Conservation (phyloP, 2,888 invertebrate genomes). For the Mesorhabditis spiculigera region DNA sequence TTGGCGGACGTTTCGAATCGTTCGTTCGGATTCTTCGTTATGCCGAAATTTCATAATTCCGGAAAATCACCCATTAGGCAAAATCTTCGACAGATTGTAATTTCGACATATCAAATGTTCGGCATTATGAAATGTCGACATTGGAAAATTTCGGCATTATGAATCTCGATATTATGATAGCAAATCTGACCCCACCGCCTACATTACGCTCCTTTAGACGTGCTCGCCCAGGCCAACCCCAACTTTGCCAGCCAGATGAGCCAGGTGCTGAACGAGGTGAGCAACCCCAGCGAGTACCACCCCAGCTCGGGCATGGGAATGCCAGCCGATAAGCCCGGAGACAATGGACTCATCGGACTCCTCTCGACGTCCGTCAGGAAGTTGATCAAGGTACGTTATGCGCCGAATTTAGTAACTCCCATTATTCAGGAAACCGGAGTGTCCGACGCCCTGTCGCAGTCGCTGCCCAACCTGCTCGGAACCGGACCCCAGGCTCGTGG, state of each 20-base stretch:
- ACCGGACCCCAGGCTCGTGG: background rate
- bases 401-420: background rate
- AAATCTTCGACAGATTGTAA: no score
- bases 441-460: constrained; percentile 55
- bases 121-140: no score
- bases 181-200: no score
- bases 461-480: constrained; percentile 52
- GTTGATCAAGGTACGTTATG: constrained; percentile 56
- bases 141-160: no score
- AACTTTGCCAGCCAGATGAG: constrained; percentile 51
- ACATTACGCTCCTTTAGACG: constrained; percentile 22
- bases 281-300: constrained; percentile 47
- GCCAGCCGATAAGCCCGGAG: constrained; percentile 56
- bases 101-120: no score
- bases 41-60: no score
- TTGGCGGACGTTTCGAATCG: no score
- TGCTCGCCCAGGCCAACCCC: constrained; percentile 55
- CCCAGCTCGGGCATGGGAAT: constrained; percentile 28
- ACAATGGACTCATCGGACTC: constrained; percentile 57
- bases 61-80: no score
- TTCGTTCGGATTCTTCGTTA: no score
- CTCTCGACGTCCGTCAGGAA: constrained; percentile 55
- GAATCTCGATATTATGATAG: no score
- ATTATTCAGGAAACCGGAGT: constrained; percentile 48
- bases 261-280: constrained; percentile 41